A percentile compares a stretch with the other conserved stretches of the same genome.
phyloP scores from a whole-genome alignment of 2,888 invertebrate genomes.

The Stenodema calcarata region DNA sequence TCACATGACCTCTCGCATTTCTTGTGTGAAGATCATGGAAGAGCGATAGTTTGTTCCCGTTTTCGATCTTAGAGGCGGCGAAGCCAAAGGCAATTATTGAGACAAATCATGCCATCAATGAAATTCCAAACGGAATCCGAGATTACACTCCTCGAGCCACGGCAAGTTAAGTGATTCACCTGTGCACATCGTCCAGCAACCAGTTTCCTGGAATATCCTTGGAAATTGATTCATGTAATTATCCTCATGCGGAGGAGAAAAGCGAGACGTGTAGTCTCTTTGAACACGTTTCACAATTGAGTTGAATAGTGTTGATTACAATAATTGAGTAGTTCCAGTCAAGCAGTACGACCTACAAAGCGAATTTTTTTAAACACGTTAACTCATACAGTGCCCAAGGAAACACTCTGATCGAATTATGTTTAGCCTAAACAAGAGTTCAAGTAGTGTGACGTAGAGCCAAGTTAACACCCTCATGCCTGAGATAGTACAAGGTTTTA shows the following conservation, averaged over 20 bases:
- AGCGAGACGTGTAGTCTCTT: background rate
- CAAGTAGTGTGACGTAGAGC: too few relatives aligned
- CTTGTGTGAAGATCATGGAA: background rate
- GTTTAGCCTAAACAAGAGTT: too few relatives aligned
- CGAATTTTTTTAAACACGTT: too few relatives aligned
- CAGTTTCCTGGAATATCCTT: conserved; percentile 21
- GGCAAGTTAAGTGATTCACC: conserved; percentile 19
- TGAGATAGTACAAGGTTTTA: too few relatives aligned
- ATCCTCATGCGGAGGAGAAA: background rate
- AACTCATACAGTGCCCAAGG: too few relatives aligned
- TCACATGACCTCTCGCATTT: background rate
- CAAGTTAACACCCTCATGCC: too few relatives aligned
- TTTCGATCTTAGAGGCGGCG: background rate
- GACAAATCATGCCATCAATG: conserved; percentile 32
- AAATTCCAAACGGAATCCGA: conserved; percentile 31
- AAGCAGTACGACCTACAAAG: too few relatives aligned
- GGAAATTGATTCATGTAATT: conserved; percentile 31
- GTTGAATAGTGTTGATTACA: too few relatives aligned
- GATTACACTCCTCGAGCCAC: conserved; percentile 17
- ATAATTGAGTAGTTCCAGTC: too few relatives aligned
- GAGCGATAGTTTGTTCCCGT: background rate
- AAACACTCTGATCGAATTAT: too few relatives aligned
- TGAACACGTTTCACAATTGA: background rate
- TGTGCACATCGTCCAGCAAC: conserved; percentile 3
- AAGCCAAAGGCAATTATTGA: conserved; percentile 5